phyloP scores from a whole-genome alignment of 1,140 invertebrate genomes.

The Argopecten irradians region DNA sequence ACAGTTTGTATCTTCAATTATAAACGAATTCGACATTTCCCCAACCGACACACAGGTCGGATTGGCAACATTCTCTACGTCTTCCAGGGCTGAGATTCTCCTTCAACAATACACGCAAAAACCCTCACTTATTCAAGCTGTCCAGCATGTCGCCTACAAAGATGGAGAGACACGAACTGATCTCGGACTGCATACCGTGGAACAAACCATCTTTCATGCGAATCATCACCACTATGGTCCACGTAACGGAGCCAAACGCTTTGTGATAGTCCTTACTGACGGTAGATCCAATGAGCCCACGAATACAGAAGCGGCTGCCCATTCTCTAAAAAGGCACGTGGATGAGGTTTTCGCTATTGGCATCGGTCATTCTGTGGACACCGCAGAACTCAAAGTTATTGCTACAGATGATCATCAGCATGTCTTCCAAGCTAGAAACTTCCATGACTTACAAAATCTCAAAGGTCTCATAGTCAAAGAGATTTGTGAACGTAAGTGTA shows the following conservation, averaged over 20 bases:
- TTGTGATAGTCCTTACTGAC: constrained; percentile 48
- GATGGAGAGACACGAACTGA: constrained; percentile 47
- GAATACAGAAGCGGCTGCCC: neutral
- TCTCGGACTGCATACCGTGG: neutral
- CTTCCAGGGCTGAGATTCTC: neutral
- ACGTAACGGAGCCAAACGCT: neutral
- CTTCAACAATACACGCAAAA: constrained; percentile 31
- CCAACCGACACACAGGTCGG: constrained; percentile 31
- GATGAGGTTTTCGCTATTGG: constrained; percentile 37
- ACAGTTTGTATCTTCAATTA: constrained; percentile 35
- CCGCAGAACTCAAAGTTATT: neutral
- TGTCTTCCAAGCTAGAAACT: neutral
- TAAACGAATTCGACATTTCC: constrained; percentile 29
- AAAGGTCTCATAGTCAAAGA: constrained; percentile 27
- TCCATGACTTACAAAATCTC: constrained; percentile 15
- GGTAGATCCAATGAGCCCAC: constrained; percentile 44
- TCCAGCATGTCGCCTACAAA: constrained; percentile 32
- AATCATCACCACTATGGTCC: constrained; percentile 37
- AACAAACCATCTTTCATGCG: neutral
- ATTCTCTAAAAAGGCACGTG: constrained; percentile 1
- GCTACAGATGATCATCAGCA: constrained; percentile 30
- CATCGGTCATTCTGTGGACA: constrained; percentile 25
- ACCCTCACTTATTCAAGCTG: constrained; percentile 16
- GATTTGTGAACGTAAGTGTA: constrained; percentile 31
- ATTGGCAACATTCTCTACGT: constrained; percentile 26